A percentile compares a stretch with the other conserved stretches of the same genome.
These are phyloP conservation scores for Zapus hudsonius DNA, from an alignment of 2,113 vertebrate species.

Conservation along the genomic window DNA sequence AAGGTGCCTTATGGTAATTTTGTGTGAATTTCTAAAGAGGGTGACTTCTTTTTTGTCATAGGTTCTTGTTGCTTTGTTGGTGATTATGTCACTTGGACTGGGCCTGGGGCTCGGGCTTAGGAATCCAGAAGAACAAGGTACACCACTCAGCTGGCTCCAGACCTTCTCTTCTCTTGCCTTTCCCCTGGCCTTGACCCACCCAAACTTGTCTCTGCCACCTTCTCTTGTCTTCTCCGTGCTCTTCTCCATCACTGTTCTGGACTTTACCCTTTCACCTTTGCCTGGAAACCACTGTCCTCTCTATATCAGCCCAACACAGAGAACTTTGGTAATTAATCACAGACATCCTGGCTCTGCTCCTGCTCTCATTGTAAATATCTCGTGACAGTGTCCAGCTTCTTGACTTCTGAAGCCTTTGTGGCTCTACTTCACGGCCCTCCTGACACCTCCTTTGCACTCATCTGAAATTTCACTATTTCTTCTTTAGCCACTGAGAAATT, in stretches of 20 bases:
- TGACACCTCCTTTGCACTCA: not conserved
- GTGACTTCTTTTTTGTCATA: slow-evolving; percentile 68
- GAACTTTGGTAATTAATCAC: not conserved
- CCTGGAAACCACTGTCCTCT: not conserved
- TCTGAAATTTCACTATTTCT: not conserved
- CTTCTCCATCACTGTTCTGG: not conserved
- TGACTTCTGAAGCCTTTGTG: not conserved
- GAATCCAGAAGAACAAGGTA: slow-evolving; percentile 64
- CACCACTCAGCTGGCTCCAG: not conserved
- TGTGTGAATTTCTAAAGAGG: not conserved
- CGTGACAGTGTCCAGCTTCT: not conserved
- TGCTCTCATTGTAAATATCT: not conserved
- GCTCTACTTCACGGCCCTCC: not conserved
- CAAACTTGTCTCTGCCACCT: not conserved
- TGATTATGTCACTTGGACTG: slow-evolving; percentile 85
- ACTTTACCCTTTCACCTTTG: not conserved
- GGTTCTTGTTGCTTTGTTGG: slow-evolving; percentile 86
- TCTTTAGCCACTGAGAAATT: not conserved
- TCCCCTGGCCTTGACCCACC: not conserved
- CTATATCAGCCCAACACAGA: not conserved
- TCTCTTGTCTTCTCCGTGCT: not conserved
- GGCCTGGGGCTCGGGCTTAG: slow-evolving; percentile 86
- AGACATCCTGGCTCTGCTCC: not conserved
- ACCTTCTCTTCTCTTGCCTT: not conserved
- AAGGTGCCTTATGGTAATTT: not conserved